Evolutionary conservation across 2,888 invertebrate species (phyloP), one percentile per base, ranked within the genome.

Genomic region (Melieria omissa): DNA sequence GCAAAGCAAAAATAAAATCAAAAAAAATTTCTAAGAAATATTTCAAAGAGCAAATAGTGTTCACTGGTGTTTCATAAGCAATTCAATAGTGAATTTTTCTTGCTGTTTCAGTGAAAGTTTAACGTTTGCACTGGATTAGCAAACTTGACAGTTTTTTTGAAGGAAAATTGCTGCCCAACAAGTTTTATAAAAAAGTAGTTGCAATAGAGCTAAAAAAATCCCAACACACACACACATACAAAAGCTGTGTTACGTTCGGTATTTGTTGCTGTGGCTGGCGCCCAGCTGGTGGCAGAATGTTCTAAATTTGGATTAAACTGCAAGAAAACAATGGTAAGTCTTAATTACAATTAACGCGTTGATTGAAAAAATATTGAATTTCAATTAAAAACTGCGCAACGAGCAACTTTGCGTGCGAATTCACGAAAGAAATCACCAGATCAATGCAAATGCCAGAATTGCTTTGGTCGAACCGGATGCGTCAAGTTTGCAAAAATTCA

Each of bases 241-340:
- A 42, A 16, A 41, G 16, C 42, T 57, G 29, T 58, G 41, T 14
- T 5, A 8, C 61, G 54, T 64, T 41, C 47, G 45, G 46, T 70
- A 58, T 65, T 9, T 60, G 44, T 77, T 75, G 78, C 47, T 65
- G 75, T 73, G 65, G 60, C 72, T 80, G 77, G 78, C 76, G 76
- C 77, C 77, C 83, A 82, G 80, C 83, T 82, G 82, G 78, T 82
- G 78, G 78, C 80, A 82, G 79, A 76, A 82, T 82, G 83, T 78
- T 79, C 76, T 82, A 83, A 82, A 81, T 81, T 82, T 77, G 73
- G 77, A 75, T 78, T 79, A 78, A 73, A 74, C 77, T 78, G 77
- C 49, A 75, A 73, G 72, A 78, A 82, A 75, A 81, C 79, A 81
- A 82, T 82, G 82, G 82, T 82, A 72, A 82, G 82, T 73, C 16